Evolutionary conservation across 2,797 vertebrate genomes (phyloP).

Genomic region (Pseudochirops cupreus): DNA sequence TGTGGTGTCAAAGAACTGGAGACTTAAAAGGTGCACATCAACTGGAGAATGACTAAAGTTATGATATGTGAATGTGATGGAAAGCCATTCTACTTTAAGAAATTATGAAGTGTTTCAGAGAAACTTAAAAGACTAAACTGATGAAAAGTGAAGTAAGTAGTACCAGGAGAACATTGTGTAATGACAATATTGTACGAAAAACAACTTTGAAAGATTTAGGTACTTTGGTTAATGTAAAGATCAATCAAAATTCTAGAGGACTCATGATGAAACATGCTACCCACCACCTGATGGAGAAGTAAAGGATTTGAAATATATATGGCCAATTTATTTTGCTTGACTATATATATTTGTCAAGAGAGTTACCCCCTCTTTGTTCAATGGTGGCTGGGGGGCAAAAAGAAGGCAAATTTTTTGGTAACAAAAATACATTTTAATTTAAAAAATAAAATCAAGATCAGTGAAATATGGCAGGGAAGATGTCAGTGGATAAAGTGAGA

Average conservation of each 20-base stretch:
- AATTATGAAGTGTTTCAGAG: neutral
- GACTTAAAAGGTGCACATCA: neutral
- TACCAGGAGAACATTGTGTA: neutral
- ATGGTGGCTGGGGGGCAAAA: no score
- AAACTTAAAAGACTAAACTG: neutral
- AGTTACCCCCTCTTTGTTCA: no score
- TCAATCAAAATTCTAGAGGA: neutral
- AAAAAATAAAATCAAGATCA: neutral
- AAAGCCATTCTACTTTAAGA: neutral
- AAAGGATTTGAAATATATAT: no score
- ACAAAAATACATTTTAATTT: neutral
- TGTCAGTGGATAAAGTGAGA: neutral
- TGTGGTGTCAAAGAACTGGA: no score
- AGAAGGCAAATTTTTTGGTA: neutral
- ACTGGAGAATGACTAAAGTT: neutral
- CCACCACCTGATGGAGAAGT: no score
- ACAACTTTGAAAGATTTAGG: neutral
- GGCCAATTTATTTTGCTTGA: no score
- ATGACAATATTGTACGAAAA: no score
- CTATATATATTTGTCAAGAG: no score
- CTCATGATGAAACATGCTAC: no score
- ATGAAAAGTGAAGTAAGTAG: neutral
- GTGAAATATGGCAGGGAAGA: neutral
- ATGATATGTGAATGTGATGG: neutral
- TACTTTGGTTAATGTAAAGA: neutral